Evolutionary conservation across 2,888 invertebrate species (phyloP), one percentile per base, ranked within the genome.

Genomic region (Brachycybe producta): DNA sequence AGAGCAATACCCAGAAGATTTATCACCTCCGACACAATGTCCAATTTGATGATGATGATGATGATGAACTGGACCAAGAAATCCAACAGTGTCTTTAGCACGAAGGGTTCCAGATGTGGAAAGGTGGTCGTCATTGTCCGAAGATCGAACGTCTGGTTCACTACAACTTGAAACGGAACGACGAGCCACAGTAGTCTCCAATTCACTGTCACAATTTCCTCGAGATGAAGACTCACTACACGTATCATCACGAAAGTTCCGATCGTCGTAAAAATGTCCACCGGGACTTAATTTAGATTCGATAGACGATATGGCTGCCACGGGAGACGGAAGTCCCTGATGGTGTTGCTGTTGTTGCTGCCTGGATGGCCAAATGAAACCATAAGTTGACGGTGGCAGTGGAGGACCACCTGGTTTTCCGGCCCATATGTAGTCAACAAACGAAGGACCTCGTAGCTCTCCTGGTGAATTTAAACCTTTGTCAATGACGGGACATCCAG

Each of bases 91-190:
- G 8, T 30, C n/a, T 11, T 8, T 11, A 13, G 11, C 11, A 17
- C 38, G 7, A 13, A 7, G 7, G 7, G 11, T 7, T 7, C 11
- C 7, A 11, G 13, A 7, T 51, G 42, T 13, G 54, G 46, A 26
- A 51, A 51, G n/a, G 52, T 45, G 3, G 54, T 40, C 4, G 54
- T 28, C 5, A 52, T 17, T 1, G 48, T 42, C 5, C 43, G 49
- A 11, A 54, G 46, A 11, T 48, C 38, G 41, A 46, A 55, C 15
- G 51, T 49, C 24, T 54, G 54, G 35, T 54, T 56, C 15, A 54
- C 55, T 28, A 55, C 11, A 39, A 54, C 55, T 44, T 53, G 55
- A n/a, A 54, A 48, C 2, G 55, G 56, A 49, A 55, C 52, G 27
- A 53, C 55, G 0, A 53, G 50, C 7, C 40, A 4, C 13, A 35